A percentile compares a stretch with the other conserved stretches of the same genome.
Conservation (phyloP, 2,888 invertebrate species). For the Lithodes maja region DNA sequence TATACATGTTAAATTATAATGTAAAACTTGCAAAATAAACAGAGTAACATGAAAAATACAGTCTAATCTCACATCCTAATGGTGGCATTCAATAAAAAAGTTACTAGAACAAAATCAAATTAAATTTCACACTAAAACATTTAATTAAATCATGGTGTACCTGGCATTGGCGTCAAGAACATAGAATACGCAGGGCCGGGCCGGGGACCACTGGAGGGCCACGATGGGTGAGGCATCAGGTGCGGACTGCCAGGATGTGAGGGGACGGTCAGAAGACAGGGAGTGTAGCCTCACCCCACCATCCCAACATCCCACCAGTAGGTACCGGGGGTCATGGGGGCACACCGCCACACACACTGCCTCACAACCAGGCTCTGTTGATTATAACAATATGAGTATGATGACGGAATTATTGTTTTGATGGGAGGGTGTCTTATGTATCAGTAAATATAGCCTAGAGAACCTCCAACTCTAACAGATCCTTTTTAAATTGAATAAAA, state of each 20-base stretch:
- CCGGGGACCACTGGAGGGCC: slow-evolving; percentile 67
- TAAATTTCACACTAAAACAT: no score
- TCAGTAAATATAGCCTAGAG: no score
- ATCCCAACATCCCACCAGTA: slow-evolving; percentile 68
- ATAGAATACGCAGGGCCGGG: slow-evolving; percentile 70
- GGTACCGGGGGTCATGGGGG: slow-evolving; percentile 66
- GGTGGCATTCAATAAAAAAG: no score
- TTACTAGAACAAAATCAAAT: no score
- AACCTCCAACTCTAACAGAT: no score
- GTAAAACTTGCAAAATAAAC: no score
- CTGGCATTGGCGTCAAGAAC: slow-evolving; percentile 64
- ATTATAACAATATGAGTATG: no score
- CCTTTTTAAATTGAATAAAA: no score
- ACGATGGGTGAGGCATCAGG: slow-evolving; percentile 59
- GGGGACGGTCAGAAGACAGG: slow-evolving; percentile 51
- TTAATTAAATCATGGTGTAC: slow-evolving; percentile 22
- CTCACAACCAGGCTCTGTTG: slow-evolving; percentile 62
- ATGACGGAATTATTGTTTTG: no score
- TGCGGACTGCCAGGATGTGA: slow-evolving; percentile 69
- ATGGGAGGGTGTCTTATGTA: no score
- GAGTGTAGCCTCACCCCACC: slow-evolving; percentile 68
- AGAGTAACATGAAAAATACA: not conserved
- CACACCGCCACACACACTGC: slow-evolving; percentile 67
- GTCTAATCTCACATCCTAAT: no score
- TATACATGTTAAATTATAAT: not conserved